These are phyloP conservation scores for Phoenicopterus ruber DNA, from an alignment of 2,113 vertebrate species.

Conservation along the genomic window DNA sequence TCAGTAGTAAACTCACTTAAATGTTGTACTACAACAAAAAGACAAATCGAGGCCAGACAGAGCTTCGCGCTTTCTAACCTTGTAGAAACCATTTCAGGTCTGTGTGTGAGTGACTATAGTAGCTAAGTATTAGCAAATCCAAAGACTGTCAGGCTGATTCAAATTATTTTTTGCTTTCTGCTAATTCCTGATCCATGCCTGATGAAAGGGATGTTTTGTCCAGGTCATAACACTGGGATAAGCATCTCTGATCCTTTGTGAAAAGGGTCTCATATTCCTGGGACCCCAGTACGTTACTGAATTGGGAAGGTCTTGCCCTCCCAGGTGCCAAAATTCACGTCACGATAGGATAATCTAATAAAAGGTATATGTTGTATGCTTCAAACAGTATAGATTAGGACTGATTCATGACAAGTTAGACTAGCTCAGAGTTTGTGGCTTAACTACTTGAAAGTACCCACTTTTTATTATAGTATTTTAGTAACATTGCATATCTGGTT, in stretches of 20 bases:
- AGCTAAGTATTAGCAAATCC: neutral
- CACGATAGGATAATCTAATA: neutral
- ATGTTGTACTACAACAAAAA: neutral
- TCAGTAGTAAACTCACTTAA: neutral
- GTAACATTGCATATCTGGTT: neutral
- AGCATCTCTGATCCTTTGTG: neutral
- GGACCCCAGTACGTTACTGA: no score
- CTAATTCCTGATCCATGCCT: neutral
- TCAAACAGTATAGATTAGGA: neutral
- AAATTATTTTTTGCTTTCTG: neutral
- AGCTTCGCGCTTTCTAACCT: neutral
- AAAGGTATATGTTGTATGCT: neutral
- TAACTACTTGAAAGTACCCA: neutral
- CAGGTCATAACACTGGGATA: neutral
- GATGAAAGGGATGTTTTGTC: neutral
- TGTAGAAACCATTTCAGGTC: neutral
- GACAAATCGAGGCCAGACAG: neutral
- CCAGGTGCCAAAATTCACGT: neutral
- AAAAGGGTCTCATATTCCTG: neutral
- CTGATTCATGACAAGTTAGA: neutral
- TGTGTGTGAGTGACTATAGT: fast-evolving
- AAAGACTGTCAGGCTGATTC: neutral
- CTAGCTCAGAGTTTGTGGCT: neutral
- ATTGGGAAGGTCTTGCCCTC: neutral
- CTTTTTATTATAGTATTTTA: neutral